Evolutionary conservation across 2,113 vertebrate genomes (phyloP).

Genomic region (Irena cyanogastra): DNA sequence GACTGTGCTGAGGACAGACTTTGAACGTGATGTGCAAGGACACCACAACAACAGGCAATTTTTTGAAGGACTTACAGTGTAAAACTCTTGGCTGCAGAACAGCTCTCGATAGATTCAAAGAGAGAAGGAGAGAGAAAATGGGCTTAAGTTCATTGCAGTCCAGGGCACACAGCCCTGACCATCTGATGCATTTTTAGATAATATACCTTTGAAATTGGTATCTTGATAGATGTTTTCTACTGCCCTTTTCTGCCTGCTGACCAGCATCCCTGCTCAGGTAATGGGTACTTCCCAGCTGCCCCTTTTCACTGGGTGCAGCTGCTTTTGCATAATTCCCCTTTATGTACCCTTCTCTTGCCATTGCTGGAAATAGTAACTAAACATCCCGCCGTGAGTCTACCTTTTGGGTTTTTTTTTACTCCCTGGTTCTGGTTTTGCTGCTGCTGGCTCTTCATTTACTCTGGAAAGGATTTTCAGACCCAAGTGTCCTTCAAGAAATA

Average conservation of each 20-base stretch:
- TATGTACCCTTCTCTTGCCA: neutral
- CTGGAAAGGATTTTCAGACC: neutral
- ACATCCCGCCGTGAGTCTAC: fast-evolving
- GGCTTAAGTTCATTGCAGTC: fast-evolving
- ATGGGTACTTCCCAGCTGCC: neutral
- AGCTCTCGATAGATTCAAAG: neutral
- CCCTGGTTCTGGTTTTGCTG: neutral
- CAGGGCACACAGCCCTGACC: neutral
- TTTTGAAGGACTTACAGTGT: neutral
- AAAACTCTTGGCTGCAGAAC: neutral
- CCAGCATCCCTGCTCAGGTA: neutral
- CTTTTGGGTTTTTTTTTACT: neutral
- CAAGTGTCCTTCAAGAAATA: neutral
- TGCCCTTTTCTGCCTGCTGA: neutral
- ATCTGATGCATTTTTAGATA: neutral
- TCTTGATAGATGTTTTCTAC: neutral
- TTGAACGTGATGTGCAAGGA: neutral
- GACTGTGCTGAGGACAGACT: neutral
- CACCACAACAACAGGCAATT: neutral
- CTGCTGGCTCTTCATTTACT: neutral
- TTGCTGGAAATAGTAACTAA: neutral
- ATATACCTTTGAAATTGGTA: neutral
- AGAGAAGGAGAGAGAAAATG: neutral
- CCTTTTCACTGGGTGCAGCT: neutral
- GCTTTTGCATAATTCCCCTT: neutral